These are phyloP conservation scores for Ommatoiulus sabulosus DNA, from an alignment of 2,888 invertebrate species.

Conservation along the genomic window DNA sequence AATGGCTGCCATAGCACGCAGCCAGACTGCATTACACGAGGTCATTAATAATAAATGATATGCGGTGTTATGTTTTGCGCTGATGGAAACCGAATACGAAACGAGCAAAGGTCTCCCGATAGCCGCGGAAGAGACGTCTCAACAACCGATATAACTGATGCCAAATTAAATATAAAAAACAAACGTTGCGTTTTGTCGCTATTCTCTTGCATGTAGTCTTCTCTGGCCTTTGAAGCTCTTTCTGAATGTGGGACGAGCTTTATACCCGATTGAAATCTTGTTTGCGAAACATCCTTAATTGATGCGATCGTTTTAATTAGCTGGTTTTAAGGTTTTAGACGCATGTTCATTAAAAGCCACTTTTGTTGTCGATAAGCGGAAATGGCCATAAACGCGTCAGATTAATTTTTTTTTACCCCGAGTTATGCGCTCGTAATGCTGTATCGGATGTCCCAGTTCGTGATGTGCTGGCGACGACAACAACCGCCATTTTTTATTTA, in stretches of 20 bases:
- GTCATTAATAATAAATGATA: constrained; percentile 12
- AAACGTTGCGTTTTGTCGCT: background rate
- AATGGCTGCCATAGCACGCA: background rate
- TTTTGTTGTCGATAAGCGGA: constrained; percentile 41
- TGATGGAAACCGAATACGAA: background rate
- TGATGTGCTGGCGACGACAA: background rate
- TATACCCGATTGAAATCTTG: constrained; percentile 8
- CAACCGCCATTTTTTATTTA: background rate
- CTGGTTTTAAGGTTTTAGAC: constrained; percentile 35
- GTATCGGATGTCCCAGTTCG: background rate
- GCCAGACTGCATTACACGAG: background rate
- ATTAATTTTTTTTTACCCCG: background rate
- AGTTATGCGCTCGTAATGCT: background rate
- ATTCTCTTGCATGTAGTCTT: background rate
- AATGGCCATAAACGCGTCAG: constrained; percentile 20
- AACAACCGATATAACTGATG: background rate
- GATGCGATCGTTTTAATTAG: constrained; percentile 33
- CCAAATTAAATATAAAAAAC: background rate
- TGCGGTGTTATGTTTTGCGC: background rate
- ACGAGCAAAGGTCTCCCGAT: constrained; percentile 11
- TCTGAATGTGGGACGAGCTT: background rate
- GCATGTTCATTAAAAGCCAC: constrained; percentile 47
- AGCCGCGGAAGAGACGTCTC: background rate
- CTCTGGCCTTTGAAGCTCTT: background rate
- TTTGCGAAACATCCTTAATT: constrained; percentile 25